These are phyloP conservation scores for Nyctalus aviator DNA, from an alignment of 2,797 vertebrate genomes.

Conservation along the genomic window DNA sequence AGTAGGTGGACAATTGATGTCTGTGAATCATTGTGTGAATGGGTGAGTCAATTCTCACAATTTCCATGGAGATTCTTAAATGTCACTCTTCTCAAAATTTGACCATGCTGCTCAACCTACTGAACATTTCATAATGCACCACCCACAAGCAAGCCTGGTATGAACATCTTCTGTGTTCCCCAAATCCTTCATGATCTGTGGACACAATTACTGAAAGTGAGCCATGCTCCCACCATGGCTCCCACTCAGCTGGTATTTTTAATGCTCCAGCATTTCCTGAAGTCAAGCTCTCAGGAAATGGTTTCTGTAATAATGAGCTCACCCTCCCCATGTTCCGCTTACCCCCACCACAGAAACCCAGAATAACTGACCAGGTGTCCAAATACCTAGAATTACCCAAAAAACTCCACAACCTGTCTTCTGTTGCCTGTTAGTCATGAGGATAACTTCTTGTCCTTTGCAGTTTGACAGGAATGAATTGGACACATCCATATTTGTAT, in stretches of 20 bases:
- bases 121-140: slow-evolving; percentile 65
- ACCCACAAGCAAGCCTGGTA: slow-evolving; percentile 52
- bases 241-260: slow-evolving; percentile 82
- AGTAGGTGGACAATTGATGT: slow-evolving; percentile 49
- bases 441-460: slow-evolving; percentile 46
- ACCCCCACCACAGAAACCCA: slow-evolving; percentile 64
- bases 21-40: slow-evolving; percentile 43
- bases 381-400: slow-evolving; percentile 61
- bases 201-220: slow-evolving; percentile 72
- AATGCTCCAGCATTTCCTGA: slow-evolving; percentile 76
- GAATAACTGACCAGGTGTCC: slow-evolving; percentile 76
- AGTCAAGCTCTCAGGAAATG: slow-evolving; percentile 77
- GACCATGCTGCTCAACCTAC: slow-evolving; percentile 56
- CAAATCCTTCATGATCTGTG: slow-evolving; percentile 74
- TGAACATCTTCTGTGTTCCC: slow-evolving; percentile 76
- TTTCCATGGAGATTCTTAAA: slow-evolving; percentile 70
- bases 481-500: not conserved
- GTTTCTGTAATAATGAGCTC: slow-evolving; percentile 72
- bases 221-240: slow-evolving; percentile 68
- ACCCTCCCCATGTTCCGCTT: slow-evolving; percentile 6
- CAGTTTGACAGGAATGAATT: slow-evolving; percentile 16
- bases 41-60: not conserved
- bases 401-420: slow-evolving; percentile 45
- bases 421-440: slow-evolving; percentile 63
- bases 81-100: slow-evolving; percentile 68